Percentiles rank a stretch among this genome's conserved stretches.
These are phyloP conservation scores for Meles meles DNA, from an alignment of 2,113 vertebrate species.

Conservation along the genomic window DNA sequence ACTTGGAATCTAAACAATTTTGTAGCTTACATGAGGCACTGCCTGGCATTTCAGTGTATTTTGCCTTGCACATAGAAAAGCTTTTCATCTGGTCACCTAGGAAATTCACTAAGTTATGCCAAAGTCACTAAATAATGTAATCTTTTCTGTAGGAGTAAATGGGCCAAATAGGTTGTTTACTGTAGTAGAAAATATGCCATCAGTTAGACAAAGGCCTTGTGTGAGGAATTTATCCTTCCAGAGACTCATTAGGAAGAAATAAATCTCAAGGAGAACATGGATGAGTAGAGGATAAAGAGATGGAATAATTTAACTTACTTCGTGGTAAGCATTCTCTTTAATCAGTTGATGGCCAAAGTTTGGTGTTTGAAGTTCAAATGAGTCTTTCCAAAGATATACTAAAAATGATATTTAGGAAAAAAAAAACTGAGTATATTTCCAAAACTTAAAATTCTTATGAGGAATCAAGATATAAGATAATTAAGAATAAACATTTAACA, in stretches of 20 bases:
- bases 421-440: not conserved
- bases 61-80: not conserved
- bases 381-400: conserved; percentile 11
- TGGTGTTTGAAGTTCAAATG: conserved; percentile 13
- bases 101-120: not conserved
- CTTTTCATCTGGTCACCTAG: not conserved
- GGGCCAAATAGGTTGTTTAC: not conserved
- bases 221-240: not conserved
- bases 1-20: not conserved
- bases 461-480: not conserved
- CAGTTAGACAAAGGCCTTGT: not conserved
- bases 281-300: not conserved
- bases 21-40: not conserved
- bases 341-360: not conserved
- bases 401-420: not conserved
- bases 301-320: not conserved
- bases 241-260: not conserved
- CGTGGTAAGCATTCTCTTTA: not conserved
- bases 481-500: not conserved
- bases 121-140: not conserved
- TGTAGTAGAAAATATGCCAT: not conserved
- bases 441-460: not conserved
- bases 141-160: not conserved
- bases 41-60: not conserved
- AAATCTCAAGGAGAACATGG: not conserved